Base-by-base conservation (phyloP, 2,797 vertebrate genomes). In the Semaprochilodus insignis region DNA sequence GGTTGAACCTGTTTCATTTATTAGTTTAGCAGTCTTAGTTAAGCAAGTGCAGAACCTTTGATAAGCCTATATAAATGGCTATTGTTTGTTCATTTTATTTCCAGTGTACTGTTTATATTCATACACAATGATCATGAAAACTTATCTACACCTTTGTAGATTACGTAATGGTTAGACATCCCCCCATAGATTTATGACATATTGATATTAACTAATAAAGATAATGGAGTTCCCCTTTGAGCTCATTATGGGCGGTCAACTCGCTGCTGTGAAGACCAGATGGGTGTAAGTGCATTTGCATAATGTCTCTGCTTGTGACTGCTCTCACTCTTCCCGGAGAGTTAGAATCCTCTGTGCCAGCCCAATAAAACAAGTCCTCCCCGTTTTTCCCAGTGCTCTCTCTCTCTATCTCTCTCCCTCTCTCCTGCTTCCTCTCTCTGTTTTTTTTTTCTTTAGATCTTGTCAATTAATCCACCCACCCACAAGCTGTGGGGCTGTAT, bases 251-350 rank as follows among this genome's bases (percentile, higher is more conserved):
- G 63, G 31, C 55, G 52, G n/a, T 40, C 62, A 73, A 8, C 62
- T 21, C 66, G 59, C 21, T 19, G 4, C 34, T 57, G 72, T 67
- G n/a, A 57, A 52, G 25, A 27, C 65, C 66, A 83, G 70, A 71
- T 19, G n/a, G 77, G 57, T 84, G 59, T 77, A 72, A 82, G 36
- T 14, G 52, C n/a, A 76, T 82, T 81, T 82, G 74, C 66, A 79
- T 83, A 81, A 82, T 73, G n/a, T 62, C 77, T 65, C 36, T 60
- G 40, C 52, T 63, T 78, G 48, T 81, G 82, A 77, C 77, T 65
- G 48, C 59, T 60, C 31, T 90, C 89, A 90, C 59, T 21, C 74
- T 88, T 89, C 90, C 84, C 74, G 87, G 63, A 81, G 88, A 72
- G 84, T 89, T 88, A 81, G 72, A 83, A 88, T 90, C 85, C 86